Conservation (phyloP, 1,140 invertebrate genomes). For the Zaprionus kolodkinae region DNA sequence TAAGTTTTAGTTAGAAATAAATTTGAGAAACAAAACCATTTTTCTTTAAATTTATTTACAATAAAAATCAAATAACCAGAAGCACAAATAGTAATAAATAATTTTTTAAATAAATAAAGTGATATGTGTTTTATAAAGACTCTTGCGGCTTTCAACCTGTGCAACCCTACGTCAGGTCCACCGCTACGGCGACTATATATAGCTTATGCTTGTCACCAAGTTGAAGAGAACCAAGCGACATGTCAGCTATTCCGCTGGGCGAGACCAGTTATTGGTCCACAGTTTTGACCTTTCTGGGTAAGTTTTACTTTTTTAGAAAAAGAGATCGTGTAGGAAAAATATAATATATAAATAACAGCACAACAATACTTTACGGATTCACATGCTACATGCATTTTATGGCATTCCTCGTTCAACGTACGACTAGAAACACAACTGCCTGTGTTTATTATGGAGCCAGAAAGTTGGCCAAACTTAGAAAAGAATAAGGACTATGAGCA, state of each 20-base stretch:
- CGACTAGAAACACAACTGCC: constrained; percentile 27
- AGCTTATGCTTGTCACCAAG: not conserved
- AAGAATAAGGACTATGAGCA: constrained; percentile 26
- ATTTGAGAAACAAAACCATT: too few relatives aligned
- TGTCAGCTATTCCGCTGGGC: constrained; percentile 9
- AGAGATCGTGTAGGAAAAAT: not conserved
- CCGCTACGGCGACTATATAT: constrained; percentile 17
- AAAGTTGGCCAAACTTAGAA: constrained; percentile 26
- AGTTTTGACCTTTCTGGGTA: constrained; percentile 68
- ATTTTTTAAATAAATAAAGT: not conserved
- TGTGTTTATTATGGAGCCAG: constrained; percentile 50
- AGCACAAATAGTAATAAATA: too few relatives aligned
- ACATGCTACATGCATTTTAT: constrained; percentile 66
- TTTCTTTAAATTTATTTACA: too few relatives aligned
- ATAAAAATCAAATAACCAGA: too few relatives aligned
- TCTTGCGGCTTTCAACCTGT: not conserved
- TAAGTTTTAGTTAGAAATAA: too few relatives aligned
- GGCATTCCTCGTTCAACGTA: constrained; percentile 58
- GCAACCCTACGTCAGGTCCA: not conserved
- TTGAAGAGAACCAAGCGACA: not conserved
- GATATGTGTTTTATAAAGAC: not conserved
- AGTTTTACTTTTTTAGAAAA: constrained; percentile 9
- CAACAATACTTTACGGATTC: constrained; percentile 58
- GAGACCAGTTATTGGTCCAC: constrained; percentile 54
- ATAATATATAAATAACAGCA: constrained; percentile 39